A percentile compares a stretch with the other conserved stretches of the same genome.
Conservation (phyloP, 2,888 invertebrate genomes). For the Digitonthophagus gazella region DNA sequence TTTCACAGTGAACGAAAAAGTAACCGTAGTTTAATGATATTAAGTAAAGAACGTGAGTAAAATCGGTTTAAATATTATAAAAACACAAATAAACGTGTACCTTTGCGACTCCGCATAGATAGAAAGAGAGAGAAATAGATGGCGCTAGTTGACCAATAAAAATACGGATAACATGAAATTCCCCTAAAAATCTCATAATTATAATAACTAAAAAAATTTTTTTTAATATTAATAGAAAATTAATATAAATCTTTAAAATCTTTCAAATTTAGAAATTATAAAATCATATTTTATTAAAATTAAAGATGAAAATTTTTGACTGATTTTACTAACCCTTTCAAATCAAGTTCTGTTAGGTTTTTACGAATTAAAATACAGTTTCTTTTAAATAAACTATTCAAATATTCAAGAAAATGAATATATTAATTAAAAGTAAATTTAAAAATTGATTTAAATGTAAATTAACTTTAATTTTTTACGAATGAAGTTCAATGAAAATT, state of each 20-base stretch:
- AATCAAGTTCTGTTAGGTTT: too few species aligned
- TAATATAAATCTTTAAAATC: too few species aligned
- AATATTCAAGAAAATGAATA: too few species aligned
- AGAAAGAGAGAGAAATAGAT: conserved; percentile 35
- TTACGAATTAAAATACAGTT: too few species aligned
- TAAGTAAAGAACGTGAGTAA: conserved; percentile 24
- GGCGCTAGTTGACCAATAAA: not conserved
- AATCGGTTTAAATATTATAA: conserved; percentile 24
- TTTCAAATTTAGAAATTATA: too few species aligned
- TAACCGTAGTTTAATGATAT: conserved; percentile 16
- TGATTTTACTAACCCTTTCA: too few species aligned
- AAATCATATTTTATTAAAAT: not conserved
- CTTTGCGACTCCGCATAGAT: conserved; percentile 45
- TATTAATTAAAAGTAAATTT: too few species aligned
- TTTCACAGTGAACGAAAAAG: not conserved
- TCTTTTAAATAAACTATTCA: too few species aligned
- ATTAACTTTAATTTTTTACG: too few species aligned
- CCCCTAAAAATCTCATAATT: not conserved
- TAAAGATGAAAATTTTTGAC: not conserved
- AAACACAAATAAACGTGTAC: conserved; percentile 45
- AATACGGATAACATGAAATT: not conserved
- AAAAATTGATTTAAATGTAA: too few species aligned
- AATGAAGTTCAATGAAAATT: too few species aligned
- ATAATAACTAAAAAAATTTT: not conserved
- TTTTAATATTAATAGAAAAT: not conserved